A percentile compares a stretch with the other conserved stretches of the same genome.
Conservation (phyloP, 2,113 vertebrate species). For the Notothenia rossii region DNA sequence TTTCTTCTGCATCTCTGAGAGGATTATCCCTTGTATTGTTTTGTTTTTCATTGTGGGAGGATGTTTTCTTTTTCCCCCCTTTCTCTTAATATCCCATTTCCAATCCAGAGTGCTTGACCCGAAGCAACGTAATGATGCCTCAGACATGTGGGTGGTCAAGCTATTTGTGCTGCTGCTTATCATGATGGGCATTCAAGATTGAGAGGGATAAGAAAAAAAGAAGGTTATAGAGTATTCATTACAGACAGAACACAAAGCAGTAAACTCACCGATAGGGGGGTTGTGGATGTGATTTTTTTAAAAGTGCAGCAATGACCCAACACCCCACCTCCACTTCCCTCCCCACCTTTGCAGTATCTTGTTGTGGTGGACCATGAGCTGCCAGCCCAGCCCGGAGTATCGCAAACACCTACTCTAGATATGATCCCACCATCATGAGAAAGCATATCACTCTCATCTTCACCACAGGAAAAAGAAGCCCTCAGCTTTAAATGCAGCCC, state of each 20-base stretch:
- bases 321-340: constrained; percentile 14
- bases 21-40: constrained; percentile 63
- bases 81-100: constrained; percentile 24
- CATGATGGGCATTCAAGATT: constrained; percentile 17
- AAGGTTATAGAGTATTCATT: neutral
- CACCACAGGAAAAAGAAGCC: neutral
- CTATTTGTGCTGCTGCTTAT: constrained; percentile 34
- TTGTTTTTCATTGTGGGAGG: constrained; percentile 28
- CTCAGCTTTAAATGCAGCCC: constrained; percentile 34
- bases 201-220: constrained; percentile 12
- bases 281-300: constrained; percentile 11
- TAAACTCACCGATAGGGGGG: constrained; percentile 3
- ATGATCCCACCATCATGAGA: constrained; percentile 5
- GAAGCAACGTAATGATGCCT: constrained; percentile 32
- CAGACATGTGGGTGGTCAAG: constrained; percentile 51
- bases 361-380: constrained; percentile 61
- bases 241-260: constrained; percentile 10
- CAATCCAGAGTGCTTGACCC: constrained; percentile 42
- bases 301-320: constrained; percentile 60
- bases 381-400: constrained; percentile 61
- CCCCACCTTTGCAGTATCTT: constrained; percentile 59
- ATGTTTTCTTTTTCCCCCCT: constrained; percentile 36
- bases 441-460: constrained; percentile 16
- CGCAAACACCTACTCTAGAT: constrained; percentile 54
- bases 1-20: constrained; percentile 57